Base-by-base conservation (phyloP, 2,113 vertebrate genomes). In the Macrotis lagotis region DNA sequence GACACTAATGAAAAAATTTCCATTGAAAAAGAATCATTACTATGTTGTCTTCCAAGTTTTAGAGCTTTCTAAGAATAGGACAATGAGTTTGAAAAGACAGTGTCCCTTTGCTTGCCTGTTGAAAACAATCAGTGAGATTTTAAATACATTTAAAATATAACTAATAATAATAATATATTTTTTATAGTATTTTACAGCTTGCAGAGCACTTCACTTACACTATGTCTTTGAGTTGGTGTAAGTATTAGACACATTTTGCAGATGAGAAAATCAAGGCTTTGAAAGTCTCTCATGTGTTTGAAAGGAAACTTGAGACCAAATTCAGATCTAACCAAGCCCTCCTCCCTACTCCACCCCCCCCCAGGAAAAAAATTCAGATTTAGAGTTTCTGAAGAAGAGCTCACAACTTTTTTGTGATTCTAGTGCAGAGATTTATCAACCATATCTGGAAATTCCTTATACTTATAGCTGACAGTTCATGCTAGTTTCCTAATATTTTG, bases 21-120 rank as follows among this genome's bases (percentile, higher is more conserved):
- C 4, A 1, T 0, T 50, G 12, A 51, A 93, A 16, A 90, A 16
- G 66, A 28, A 92, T 97, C 28, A 25, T 93, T 59, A 59, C 55
- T 59, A 59, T 44, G n/a, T 53, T 96, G 90, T 2, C 48, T 96
- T 92, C 90, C 89, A 91, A n/a, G 66, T 93, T 94, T 74, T 90
- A n/a, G 94, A 93, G 49, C 2, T 90, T 96, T 97, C 92, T 96
- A 97, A 93, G 55, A 66, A 47, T 26, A 53, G 96, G 48, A 94
- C 93, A 89, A 91, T 48, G 93, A 96, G n/a, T 37, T 50, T 53
- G 52, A 50, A 5, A 16, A 55, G 31, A 37, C 91, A 92, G 19
- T 92, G 89, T n/a, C 91, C 48, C 96, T 92, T 90, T 95, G 47
- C 0, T n/a, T 96, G 96, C 91, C 92, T 95, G 95, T 92, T 50